Evolutionary conservation across 2,113 vertebrate species (phyloP), one percentile per base, ranked within the genome.

Genomic region (Pseudopipra pipra): DNA sequence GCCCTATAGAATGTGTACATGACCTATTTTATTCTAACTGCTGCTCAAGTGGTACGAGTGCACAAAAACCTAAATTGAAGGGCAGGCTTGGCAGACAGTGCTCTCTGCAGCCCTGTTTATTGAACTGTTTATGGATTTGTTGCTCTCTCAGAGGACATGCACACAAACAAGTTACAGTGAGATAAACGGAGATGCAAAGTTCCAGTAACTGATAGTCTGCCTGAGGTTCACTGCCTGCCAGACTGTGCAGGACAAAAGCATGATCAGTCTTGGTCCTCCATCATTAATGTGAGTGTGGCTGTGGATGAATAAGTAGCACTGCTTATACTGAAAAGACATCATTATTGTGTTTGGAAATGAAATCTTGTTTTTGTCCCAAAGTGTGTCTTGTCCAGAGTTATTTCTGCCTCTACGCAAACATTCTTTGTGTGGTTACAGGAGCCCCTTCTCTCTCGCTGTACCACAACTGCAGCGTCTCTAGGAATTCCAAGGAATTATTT

Each of bases 51-150:
- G 30, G 18, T 79, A 19, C 21, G 35, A 43, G 49, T 39, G 52
- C 44, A 67, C 28, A 84, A 89, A 33, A 4, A 7, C 13, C 27
- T 1, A 0, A 72, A 35, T 0, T 44, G 79, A 92, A 77, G 5
- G 27, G n/a, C 49, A 74, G 27, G 27, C 33, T 28, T 62, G 33
- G 51, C 63, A 68, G 51, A 63, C 55, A 63, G 43, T 18, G 27
- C 62, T 73, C 17, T 37, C 58, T 76, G 49, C 63, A 76, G 43
- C 63, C 88, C 25, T 71, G 0, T 66, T 65, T 87, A 73, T 51
- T 11, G 6, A 85, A 8, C 54, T 47, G 56, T 51, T 43, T n/a
- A 70, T 85, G n/a, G 71, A 79, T 76, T 58, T 79, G 49, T 73
- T 95, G 59, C 27, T 30, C 58, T 85, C 70, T 81, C 35, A 33